These are phyloP conservation scores for Stratiolaelaps scimitus DNA, from an alignment of 1,140 invertebrate genomes.

Conservation along the genomic window DNA sequence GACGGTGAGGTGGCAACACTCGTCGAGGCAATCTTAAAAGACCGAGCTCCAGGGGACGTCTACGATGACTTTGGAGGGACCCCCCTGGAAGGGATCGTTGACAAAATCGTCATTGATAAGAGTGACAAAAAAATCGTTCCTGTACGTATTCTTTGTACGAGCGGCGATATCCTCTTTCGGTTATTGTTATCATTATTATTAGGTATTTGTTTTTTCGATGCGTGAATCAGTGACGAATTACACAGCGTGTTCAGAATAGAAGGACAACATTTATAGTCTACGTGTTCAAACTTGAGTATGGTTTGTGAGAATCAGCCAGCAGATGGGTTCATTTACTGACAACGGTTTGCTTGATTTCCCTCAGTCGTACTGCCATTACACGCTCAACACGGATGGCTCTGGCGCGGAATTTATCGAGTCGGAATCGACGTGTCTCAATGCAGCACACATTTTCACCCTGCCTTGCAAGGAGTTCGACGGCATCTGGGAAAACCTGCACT, in stretches of 20 bases:
- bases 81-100: background rate
- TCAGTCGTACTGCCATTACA: background rate
- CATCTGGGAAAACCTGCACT: conserved; percentile 82
- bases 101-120: conserved; percentile 13
- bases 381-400: conserved; percentile 11
- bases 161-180: too few species aligned
- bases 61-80: background rate
- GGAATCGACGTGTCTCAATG: background rate
- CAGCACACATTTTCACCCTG: conserved; percentile 45
- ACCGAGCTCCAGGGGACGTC: background rate
- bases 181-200: too few species aligned
- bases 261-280: too few species aligned
- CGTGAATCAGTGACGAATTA: too few species aligned
- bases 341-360: too few species aligned
- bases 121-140: background rate
- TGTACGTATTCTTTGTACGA: too few species aligned
- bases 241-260: too few species aligned
- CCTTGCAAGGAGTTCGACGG: conserved; percentile 65
- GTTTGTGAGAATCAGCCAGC: too few species aligned
- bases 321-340: too few species aligned
- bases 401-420: conserved; percentile 5
- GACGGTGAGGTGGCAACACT: too few species aligned
- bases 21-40: background rate
- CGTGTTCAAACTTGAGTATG: too few species aligned
- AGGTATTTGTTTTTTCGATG: too few species aligned